Evolutionary conservation across 2,888 invertebrate species (phyloP).

Genomic region (Stenurella melanura): DNA sequence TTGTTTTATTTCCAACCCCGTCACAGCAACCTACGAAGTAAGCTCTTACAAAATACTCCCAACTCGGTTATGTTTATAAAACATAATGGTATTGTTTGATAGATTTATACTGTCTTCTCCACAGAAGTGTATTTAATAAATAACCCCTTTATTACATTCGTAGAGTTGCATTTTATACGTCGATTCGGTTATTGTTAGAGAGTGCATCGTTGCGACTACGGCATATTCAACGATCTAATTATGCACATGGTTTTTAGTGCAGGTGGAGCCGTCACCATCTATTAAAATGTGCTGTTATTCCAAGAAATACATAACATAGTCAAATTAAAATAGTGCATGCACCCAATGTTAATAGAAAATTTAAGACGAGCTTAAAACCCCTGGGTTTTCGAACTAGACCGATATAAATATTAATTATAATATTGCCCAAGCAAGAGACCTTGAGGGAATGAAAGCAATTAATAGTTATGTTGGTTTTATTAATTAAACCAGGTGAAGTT

Average conservation of each 20-base stretch:
- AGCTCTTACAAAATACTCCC: constrained; percentile 18
- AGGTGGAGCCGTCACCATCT: too few relatives aligned
- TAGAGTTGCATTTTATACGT: constrained; percentile 8
- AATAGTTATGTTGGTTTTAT: too few relatives aligned
- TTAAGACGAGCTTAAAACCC: too few relatives aligned
- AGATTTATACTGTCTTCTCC: constrained; percentile 26
- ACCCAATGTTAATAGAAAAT: too few relatives aligned
- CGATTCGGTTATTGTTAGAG: constrained; percentile 12
- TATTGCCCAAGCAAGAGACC: too few relatives aligned
- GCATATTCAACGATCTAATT: not conserved
- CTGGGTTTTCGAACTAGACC: too few relatives aligned
- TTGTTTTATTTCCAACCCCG: constrained; percentile 14
- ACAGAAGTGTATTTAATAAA: constrained; percentile 36
- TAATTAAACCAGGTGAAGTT: too few relatives aligned
- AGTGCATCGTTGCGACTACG: not conserved
- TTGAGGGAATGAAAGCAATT: too few relatives aligned
- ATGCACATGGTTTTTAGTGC: not conserved
- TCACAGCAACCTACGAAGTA: constrained; percentile 13
- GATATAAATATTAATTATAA: too few relatives aligned
- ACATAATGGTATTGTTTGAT: constrained; percentile 24
- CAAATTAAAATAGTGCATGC: too few relatives aligned
- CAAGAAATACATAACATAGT: too few relatives aligned
- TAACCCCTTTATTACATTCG: constrained; percentile 33
- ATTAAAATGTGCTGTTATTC: too few relatives aligned
- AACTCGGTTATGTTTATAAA: constrained; percentile 28